Evolutionary conservation across 1,140 invertebrate species (phyloP), one percentile per base, ranked within the genome.

Genomic region (Apis mellifera): DNA sequence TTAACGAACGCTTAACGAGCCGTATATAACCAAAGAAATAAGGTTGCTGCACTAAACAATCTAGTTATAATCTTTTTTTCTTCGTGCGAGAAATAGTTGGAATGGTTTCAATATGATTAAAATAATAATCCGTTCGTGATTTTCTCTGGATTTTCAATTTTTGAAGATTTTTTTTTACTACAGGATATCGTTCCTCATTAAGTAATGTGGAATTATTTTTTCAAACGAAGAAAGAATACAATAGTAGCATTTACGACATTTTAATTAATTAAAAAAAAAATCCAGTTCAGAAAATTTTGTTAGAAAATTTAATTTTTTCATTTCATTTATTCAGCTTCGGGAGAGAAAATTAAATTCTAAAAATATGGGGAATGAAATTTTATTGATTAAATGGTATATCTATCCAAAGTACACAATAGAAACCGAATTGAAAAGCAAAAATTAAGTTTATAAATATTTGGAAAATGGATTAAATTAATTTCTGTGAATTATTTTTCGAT

Each of bases 1-100:
- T 87, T 87, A 84, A 87, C 82, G 77, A 86, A 87, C 76, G 73
- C 69, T 86, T 84, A 87, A 84, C 82, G 64, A 84, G 62, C 73
- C 64, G 69, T 15, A 26, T 21, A 15, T 66, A 52, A 60, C 32
- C 59, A 62, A 59, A 70, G 74, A 71, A 71, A 73, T 78, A 78
- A 74, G 52, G 75, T 59, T 78, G 62, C 72, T 57, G 77, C 50
- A 55, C 55, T 78, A 23, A 59, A 62, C 70, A 74, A 54, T 78
- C 74, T 65, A 82, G 55, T 68, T 85, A 76, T 42, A 59, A 55
- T 86, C 70, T 77, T 19, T 54, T n/a, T 42, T 42, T 68, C 57
- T 2, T 55, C 32, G 32, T 32, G 32, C 32, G 42, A n/a, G 32
- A 57, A 32, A 59, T 68, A 72, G 71, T 82, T 32, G 32, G 9